Evolutionary conservation across 2,888 invertebrate species (phyloP).

Genomic region (Nephrotoma appendiculata): DNA sequence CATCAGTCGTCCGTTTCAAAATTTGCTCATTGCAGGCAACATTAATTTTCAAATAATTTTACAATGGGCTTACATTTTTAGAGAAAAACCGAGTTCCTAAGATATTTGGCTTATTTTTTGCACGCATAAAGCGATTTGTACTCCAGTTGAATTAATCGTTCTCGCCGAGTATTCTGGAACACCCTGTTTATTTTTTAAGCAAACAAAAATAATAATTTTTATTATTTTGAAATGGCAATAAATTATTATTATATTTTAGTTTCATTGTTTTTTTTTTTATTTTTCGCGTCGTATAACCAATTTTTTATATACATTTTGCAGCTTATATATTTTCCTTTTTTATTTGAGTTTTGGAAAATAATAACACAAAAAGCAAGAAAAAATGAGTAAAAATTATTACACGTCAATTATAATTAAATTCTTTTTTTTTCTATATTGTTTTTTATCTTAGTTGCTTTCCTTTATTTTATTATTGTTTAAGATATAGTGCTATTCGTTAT

Average conservation of each 20-base stretch:
- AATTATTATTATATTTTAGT: not conserved
- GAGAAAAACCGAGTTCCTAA: too few relatives aligned
- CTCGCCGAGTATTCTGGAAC: too few relatives aligned
- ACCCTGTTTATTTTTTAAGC: not conserved
- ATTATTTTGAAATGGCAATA: not conserved
- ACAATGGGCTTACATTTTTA: too few relatives aligned
- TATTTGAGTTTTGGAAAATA: not conserved
- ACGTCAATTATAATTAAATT: not conserved
- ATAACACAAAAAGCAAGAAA: not conserved
- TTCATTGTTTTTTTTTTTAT: not conserved
- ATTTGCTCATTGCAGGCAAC: too few relatives aligned
- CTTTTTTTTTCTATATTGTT: not conserved
- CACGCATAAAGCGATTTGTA: too few relatives aligned
- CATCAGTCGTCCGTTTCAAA: too few relatives aligned
- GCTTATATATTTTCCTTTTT: not conserved
- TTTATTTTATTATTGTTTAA: not conserved
- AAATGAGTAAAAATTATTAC: not conserved
- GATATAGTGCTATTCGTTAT: not conserved
- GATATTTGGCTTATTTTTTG: too few relatives aligned
- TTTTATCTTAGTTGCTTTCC: not conserved
- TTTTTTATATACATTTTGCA: not conserved
- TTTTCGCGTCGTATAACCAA: not conserved
- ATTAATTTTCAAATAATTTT: too few relatives aligned
- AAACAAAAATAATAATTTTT: not conserved
- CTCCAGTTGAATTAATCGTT: too few relatives aligned